Evolutionary conservation across 1,140 invertebrate genomes (phyloP).

Genomic region (Papilio dardanus): DNA sequence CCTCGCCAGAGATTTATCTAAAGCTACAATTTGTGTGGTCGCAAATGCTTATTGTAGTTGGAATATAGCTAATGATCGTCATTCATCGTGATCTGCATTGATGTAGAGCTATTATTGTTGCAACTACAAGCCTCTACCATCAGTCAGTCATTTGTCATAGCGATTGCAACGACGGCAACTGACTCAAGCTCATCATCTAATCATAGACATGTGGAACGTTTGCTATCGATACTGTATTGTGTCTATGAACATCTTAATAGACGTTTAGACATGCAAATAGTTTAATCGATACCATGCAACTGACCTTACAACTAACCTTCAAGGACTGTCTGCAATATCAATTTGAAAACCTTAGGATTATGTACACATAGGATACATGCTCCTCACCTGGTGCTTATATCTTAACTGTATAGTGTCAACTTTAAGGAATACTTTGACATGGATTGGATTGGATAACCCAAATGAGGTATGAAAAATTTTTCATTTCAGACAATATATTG

Average conservation of each 20-base stretch:
- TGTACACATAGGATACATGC: too few relatives aligned
- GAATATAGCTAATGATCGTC: slow-evolving; percentile 64
- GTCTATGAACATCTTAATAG: slow-evolving; percentile 18
- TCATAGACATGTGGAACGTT: slow-evolving; percentile 42
- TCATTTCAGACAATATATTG: slow-evolving; percentile 2
- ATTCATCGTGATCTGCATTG: slow-evolving; percentile 75
- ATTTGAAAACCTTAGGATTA: too few relatives aligned
- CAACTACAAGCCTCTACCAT: slow-evolving; percentile 58
- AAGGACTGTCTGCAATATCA: neutral
- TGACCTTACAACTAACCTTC: neutral
- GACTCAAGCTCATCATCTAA: slow-evolving; percentile 55
- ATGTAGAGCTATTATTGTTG: slow-evolving; percentile 68
- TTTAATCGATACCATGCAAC: neutral
- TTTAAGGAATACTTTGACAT: too few relatives aligned
- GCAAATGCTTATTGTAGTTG: slow-evolving; percentile 49
- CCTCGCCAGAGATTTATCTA: slow-evolving; percentile 17
- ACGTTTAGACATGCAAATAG: neutral
- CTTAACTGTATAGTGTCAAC: too few relatives aligned
- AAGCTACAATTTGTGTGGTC: slow-evolving; percentile 28
- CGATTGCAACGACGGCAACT: slow-evolving; percentile 48
- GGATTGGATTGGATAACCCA: neutral
- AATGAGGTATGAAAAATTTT: neutral
- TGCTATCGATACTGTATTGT: slow-evolving; percentile 40
- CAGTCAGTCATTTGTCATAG: slow-evolving; percentile 59
- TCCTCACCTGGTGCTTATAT: too few relatives aligned